Evolutionary conservation across 2,113 vertebrate species (phyloP).

Genomic region (Gallinago jamesoni): DNA sequence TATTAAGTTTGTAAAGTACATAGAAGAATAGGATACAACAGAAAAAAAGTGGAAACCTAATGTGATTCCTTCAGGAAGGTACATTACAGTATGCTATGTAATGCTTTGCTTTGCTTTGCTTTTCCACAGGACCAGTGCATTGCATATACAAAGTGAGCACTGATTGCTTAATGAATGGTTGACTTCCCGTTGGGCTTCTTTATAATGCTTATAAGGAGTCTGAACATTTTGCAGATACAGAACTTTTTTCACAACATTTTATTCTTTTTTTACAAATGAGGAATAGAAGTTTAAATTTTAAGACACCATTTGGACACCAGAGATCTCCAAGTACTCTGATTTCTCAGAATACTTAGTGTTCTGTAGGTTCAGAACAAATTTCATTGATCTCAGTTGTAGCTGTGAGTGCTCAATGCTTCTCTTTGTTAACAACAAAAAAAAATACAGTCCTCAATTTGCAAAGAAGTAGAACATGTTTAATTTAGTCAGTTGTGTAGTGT

Average conservation of each 20-base stretch:
- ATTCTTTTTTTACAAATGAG: not conserved
- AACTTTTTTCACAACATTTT: not conserved
- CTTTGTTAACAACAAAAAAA: not conserved
- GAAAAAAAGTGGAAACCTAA: not conserved
- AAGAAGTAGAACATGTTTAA: not conserved
- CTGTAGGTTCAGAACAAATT: not conserved
- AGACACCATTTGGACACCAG: not conserved
- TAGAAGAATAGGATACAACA: not conserved
- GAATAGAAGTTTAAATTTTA: not conserved
- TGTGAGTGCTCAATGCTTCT: not conserved
- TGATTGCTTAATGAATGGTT: not conserved
- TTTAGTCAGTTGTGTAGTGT: not conserved
- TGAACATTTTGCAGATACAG: not conserved
- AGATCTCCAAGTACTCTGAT: not conserved
- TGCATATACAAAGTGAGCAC: not conserved
- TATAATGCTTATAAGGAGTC: not conserved
- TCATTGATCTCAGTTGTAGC: not conserved
- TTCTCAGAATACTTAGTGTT: not conserved
- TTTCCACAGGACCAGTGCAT: not conserved
- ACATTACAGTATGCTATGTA: not conserved
- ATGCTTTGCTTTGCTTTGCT: not conserved
- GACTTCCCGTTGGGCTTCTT: not conserved
- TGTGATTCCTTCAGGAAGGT: not conserved
- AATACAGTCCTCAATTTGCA: not conserved
- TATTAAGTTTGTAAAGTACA: not conserved